phyloP scores from a whole-genome alignment of 1,140 invertebrate genomes.

The Anastrepha ludens region DNA sequence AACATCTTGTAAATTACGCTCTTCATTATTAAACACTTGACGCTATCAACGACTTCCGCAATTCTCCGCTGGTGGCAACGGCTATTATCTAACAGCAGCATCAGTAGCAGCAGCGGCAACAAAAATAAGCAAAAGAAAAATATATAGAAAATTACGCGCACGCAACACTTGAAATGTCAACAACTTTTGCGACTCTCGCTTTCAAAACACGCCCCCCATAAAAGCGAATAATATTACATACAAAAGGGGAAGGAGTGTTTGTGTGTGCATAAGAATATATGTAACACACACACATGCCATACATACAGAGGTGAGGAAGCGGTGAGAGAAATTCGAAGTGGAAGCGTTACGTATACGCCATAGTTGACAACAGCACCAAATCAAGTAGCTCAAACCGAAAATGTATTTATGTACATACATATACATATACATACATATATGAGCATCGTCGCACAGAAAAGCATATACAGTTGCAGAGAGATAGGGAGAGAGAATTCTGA shows the following conservation, averaged over 20 bases:
- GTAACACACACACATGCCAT: too few relatives aligned
- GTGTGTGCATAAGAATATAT: not conserved
- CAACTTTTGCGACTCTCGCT: constrained; percentile 41
- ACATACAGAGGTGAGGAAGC: too few relatives aligned
- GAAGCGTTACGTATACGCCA: constrained; percentile 35
- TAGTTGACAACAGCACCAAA: not conserved
- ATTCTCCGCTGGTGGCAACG: constrained; percentile 8
- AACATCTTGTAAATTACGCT: constrained; percentile 31
- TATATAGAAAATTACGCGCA: constrained; percentile 20
- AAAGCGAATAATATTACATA: not conserved
- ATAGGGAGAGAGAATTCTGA: not conserved
- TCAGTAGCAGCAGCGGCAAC: not conserved
- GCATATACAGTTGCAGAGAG: not conserved
- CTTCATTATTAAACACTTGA: constrained; percentile 47
- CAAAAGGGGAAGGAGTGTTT: not conserved
- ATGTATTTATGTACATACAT: not conserved
- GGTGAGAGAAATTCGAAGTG: not conserved
- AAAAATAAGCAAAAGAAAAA: not conserved
- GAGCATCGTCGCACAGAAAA: not conserved
- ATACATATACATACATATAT: too few relatives aligned
- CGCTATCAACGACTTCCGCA: constrained; percentile 44
- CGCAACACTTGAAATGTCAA: constrained; percentile 47
- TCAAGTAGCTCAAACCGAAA: not conserved
- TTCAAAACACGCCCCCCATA: not conserved
- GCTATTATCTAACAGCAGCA: not conserved